Base-by-base conservation (phyloP, 2,888 invertebrate species). In the Himalopsyche tibetana region DNA sequence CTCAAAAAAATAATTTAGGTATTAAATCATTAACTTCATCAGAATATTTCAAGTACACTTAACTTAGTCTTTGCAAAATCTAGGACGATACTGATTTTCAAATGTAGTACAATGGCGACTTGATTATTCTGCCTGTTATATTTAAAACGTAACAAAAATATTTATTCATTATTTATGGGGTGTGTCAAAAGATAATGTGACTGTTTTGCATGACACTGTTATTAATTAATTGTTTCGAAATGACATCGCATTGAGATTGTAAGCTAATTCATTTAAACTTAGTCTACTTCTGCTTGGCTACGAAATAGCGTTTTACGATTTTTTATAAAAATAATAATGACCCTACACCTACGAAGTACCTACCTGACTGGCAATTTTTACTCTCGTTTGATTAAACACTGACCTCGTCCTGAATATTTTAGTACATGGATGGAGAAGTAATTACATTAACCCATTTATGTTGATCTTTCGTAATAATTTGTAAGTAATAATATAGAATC, bases 341-440 rank as follows among this genome's bases (percentile, higher is more conserved):
- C 79, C 45, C 74, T 38, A 9, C 79, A 79, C 80, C 80, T 45
- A 51, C 45, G 19, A 42, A 19, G 45, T 51, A 15, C 36, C n/a
- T 51, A 15, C 36, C n/a, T 36, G 55, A 51, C 83, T 17, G n/a
- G 11, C 19, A 5, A 69, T 38, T 74, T 74, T 74, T 74, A 38
- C 74, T 74, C 36, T 45, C 15, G 45, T 84, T 79, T 69, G 55
- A n/a, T 80, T 80, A 69, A 51, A 17, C 74, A n/a, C 9, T 55
- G 69, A 79, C 84, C 84, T 84, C 80, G 84, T 84, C 51, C 84
- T 55, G 45, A 79, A 84, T 82, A 63, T 56, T 51, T 28, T 56
- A 19, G 6, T 42, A 45, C 45, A 80, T 42, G 19, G 1, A 80
- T 80, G 38, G 80, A 42, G 28, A 45, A 42, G 12, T 80, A 80